Conservation (phyloP, 2,113 vertebrate species). For the Silurus glanis region DNA sequence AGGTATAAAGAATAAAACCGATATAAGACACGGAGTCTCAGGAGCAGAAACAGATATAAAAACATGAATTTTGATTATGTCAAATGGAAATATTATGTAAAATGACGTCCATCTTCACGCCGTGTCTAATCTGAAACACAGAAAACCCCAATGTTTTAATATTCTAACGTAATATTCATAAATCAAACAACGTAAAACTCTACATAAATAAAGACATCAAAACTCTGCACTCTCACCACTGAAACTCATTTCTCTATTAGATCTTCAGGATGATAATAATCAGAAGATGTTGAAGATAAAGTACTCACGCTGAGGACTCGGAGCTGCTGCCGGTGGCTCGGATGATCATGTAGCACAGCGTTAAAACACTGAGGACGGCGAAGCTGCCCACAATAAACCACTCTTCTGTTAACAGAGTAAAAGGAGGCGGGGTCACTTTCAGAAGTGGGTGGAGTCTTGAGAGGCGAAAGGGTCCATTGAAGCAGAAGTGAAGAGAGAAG, state of each 20-base stretch:
- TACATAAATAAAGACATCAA: too few relatives aligned
- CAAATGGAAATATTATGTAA: not conserved
- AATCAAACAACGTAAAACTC: too few relatives aligned
- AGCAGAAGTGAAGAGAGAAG: slow-evolving; percentile 23
- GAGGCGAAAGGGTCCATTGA: slow-evolving; percentile 46
- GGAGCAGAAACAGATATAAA: not conserved
- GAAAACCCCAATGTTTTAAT: not conserved
- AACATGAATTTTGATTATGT: not conserved
- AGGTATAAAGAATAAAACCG: not conserved
- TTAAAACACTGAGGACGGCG: slow-evolving; percentile 88
- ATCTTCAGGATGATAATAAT: not conserved
- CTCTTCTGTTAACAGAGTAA: slow-evolving; percentile 95
- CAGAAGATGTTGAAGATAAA: not conserved
- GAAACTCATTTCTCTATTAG: too few relatives aligned
- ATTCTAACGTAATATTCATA: not conserved
- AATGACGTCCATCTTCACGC: slow-evolving; percentile 11
- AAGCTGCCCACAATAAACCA: slow-evolving; percentile 95
- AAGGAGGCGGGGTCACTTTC: slow-evolving; percentile 80
- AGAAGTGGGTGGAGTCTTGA: slow-evolving; percentile 42
- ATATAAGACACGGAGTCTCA: not conserved
- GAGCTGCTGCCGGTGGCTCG: slow-evolving; percentile 83
- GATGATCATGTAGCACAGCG: slow-evolving; percentile 94
- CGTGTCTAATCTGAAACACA: slow-evolving; percentile 28
- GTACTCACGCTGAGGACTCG: slow-evolving; percentile 82
- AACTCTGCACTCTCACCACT: too few relatives aligned